Base-by-base conservation (phyloP, 2,888 invertebrate genomes). In the Odontothrips loti region DNA sequence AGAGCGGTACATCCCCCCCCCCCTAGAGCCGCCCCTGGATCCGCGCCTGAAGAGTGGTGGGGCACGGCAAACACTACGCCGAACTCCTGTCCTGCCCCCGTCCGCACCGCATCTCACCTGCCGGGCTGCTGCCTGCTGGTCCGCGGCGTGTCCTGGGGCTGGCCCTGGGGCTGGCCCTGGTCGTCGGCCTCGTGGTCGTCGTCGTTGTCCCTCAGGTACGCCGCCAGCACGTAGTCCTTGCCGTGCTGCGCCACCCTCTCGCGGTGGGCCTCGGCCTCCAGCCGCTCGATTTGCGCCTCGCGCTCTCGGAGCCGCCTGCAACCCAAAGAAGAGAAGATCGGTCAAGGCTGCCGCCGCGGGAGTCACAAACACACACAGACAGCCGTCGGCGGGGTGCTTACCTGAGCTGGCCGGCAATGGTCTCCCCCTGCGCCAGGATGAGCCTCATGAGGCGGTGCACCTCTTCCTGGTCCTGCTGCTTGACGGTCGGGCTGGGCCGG, bases 261-360 rank as follows among this genome's bases (percentile, higher is more conserved):
- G 83, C 91, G 91, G 87, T 95, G 94, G 47, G 93, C 92, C 85
- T 93, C 93, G 85, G 93, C 93, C 88, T 94, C 94, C 84, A 94
- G 90, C 85, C 91, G 91, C 83, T 93, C 93, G 84, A 96, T 95
- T 85, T 94, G 91, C 85, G 92, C 91, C 86, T 95, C 95, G 86
- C 93, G 92, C 85, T 93, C 92, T 48, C 87, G 86, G 12, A 89
- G 85, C 84, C 92, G 91, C 68, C 68, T 75, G 68, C 23, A 68
- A 23, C 58, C 20, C 58, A 15, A 17, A 15, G 58, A 58, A 15
- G 17, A 58, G 58, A 6, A 11, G 58, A 58, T 11, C 9, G 51
- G 58, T 15, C 58, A 58, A 58, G 58, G 1, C 2, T 20, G 3
- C 1, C 51, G 10, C 51, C 51, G 1, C 51, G 23, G 3, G 12